phyloP scores from a whole-genome alignment of 2,797 vertebrate genomes.

The Pempheris klunzingeri region DNA sequence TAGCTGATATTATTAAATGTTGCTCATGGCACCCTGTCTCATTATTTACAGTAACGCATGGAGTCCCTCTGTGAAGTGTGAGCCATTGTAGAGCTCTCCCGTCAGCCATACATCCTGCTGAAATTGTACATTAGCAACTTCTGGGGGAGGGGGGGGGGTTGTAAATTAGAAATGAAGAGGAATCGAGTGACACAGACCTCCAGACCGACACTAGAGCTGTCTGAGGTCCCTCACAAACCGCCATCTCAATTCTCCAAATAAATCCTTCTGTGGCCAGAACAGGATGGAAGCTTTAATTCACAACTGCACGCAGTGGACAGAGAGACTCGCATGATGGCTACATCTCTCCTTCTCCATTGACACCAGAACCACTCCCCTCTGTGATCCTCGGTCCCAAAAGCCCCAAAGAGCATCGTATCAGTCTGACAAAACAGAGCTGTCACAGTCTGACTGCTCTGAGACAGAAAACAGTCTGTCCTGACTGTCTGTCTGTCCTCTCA shows the following conservation, averaged over 20 bases:
- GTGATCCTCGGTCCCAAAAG: slow-evolving; percentile 63
- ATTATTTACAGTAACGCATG: slow-evolving; percentile 62
- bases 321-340: slow-evolving; percentile 62
- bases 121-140: slow-evolving; percentile 62
- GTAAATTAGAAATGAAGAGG: slow-evolving; percentile 76
- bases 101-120: slow-evolving; percentile 59
- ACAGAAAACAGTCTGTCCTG: slow-evolving; percentile 29
- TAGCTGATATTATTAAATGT: slow-evolving; percentile 45
- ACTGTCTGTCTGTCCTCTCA: slow-evolving; percentile 10
- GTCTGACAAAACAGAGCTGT: slow-evolving; percentile 74
- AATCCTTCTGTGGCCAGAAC: slow-evolving; percentile 59
- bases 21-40: slow-evolving; percentile 40
- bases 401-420: slow-evolving; percentile 61
- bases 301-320: slow-evolving; percentile 27
- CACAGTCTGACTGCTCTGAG: slow-evolving; percentile 51
- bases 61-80: slow-evolving; percentile 18
- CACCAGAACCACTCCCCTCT: slow-evolving; percentile 61
- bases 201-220: slow-evolving; percentile 38
- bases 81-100: slow-evolving; percentile 40
- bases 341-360: slow-evolving; percentile 66
- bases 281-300: slow-evolving; percentile 57
- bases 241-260: slow-evolving; percentile 66
- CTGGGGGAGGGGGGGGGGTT: slow-evolving; percentile 50
- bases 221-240: slow-evolving; percentile 56
- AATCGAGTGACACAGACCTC: slow-evolving; percentile 51